Base-by-base conservation (phyloP, 2,113 vertebrate genomes). In the Oenanthe oenanthe region DNA sequence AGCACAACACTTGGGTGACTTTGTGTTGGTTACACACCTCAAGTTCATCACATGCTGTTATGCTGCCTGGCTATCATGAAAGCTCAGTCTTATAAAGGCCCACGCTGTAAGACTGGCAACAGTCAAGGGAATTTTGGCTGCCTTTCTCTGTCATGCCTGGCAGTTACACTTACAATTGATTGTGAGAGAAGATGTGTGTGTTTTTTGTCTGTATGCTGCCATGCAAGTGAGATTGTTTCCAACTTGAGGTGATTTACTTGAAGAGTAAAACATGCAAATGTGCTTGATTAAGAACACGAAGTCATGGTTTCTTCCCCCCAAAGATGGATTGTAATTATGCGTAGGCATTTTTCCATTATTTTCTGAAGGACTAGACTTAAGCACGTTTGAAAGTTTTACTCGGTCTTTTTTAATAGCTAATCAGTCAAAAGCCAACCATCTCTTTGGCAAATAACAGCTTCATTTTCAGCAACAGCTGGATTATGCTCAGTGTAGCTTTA, bases 391-490 rank as follows among this genome's bases (percentile, higher is more conserved):
- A 95, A 88, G 47, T 92, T 94, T 88, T 77, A 83, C 68, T 91
- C 26, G 20, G 31, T 62, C 63, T 72, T 84, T 84, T 89, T 75
- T 68, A 45, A 72, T 63, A 67, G 74, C 47, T 61, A 73, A 76
- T 77, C 43, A 51, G 66, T 77, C 36, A 79, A 63, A 58, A 91
- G 66, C 48, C 45, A 93, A 13, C 29, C 22, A 63, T 36, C 18
- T 89, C 54, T 92, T 89, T 89, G 63, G 60, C 74, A 94, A 76
- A 2, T 34, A 62, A 76, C 12, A 60, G 31, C 19, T 78, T 87
- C 38, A 45, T 70, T 91, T 91, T 36, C 70, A 93, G 74, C 45
- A 73, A 93, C 65, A 95, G 77, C 84, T 89, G 82, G 56, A 66
- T 62, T 88, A 45, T 63, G 63, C 50, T 88, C 34, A 34, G 6